Base-by-base conservation (phyloP, 1,140 invertebrate species). In the Maconellicoccus hirsutus region DNA sequence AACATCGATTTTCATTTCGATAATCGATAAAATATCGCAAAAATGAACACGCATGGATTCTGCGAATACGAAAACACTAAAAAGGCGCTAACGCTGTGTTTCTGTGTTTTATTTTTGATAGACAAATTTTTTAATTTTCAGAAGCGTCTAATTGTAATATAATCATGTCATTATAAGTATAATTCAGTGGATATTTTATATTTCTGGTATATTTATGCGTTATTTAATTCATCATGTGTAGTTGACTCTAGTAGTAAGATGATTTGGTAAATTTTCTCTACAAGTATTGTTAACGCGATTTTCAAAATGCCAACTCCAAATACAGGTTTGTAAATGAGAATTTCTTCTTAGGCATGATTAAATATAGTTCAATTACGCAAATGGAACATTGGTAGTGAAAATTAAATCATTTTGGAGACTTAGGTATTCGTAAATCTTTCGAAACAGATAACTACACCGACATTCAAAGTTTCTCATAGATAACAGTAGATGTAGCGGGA, bases 61-160 rank as follows among this genome's bases (percentile, higher is more conserved):
- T 66, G 61, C 61, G 21, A 66, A 66, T 66, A 66, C 25, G 61
- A 66, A 66, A 66, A 66, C 61, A 66, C 61, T 66, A 66, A 66
- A 66, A 66, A 66, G 61, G 61, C 61, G 61, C 61, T 66, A 66
- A 66, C 61, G 61, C 25, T 23, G 61, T 66, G 61, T 66, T 66
- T 23, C 61, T 66, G 61, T 66, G 61, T 66, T 66, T 66, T 66
- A 66, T 66, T 66, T 66, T 66, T 52, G 42, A 52, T 52, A 52
- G 42, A 52, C 42, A 52, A 52, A 52, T 52, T 52, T 52, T 52
- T 52, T 16, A 52, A 52, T 16, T 52, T 52, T 52, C 16, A 2
- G n/a, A 14, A 52, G 4, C n/a, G 42, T 52, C 42, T 6, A 52
- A 19, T 8, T 52, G n/a, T 52, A 19, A 8, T 16, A 19, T 16